Percentiles rank a stretch among this genome's conserved stretches.
phyloP scores from a whole-genome alignment of 2,797 vertebrate genomes.

The Cuculus canorus region DNA sequence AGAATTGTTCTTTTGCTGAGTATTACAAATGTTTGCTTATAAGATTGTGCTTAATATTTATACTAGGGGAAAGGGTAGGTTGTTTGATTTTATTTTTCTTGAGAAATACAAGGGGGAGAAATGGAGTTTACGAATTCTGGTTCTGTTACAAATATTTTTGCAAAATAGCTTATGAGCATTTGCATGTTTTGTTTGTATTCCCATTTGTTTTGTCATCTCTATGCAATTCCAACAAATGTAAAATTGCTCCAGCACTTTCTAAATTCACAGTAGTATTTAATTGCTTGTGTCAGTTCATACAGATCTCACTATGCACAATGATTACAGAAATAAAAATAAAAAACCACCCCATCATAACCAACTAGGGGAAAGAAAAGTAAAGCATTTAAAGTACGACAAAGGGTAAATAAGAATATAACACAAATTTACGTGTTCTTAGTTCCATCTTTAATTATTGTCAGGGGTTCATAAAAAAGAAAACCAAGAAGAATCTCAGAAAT shows the following conservation, averaged over 20 bases:
- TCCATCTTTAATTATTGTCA: background rate
- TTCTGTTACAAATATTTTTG: background rate
- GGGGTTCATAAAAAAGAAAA: background rate
- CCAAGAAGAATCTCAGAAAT: background rate
- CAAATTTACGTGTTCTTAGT: rapidly evolving
- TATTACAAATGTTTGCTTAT: background rate
- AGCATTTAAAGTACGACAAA: background rate
- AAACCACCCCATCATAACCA: rapidly evolving
- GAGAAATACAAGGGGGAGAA: background rate
- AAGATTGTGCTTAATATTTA: background rate
- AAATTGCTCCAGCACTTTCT: background rate
- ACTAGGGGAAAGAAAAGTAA: background rate
- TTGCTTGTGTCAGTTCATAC: background rate
- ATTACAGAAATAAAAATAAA: background rate
- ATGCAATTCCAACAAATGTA: background rate
- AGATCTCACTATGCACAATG: background rate
- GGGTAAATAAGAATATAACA: background rate
- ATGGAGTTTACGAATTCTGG: background rate
- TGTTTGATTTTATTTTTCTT: background rate
- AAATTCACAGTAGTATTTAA: background rate
- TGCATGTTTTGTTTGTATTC: background rate
- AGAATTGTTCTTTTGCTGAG: background rate
- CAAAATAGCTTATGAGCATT: background rate
- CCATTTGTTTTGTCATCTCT: background rate
- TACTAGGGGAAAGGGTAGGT: background rate